Conservation (phyloP, 1,140 invertebrate genomes). For the Drosophila yakuba region DNA sequence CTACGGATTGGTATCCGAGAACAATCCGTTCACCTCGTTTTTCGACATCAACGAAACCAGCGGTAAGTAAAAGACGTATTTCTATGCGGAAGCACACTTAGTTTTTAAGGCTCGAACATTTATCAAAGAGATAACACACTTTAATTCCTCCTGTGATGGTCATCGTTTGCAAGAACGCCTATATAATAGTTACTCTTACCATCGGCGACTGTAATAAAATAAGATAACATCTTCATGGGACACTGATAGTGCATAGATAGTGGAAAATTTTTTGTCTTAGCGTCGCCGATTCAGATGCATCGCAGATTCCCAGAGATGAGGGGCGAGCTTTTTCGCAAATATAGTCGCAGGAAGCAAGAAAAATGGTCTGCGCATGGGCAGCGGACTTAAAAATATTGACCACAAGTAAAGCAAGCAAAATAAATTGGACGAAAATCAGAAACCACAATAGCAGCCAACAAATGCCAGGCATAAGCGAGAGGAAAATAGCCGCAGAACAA, state of each 20-base stretch:
- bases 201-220: conserved; percentile 37
- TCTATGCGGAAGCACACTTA: conserved; percentile 3
- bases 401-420: conserved; percentile 48
- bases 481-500: conserved; percentile 37
- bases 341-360: conserved; percentile 44
- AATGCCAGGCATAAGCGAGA: conserved; percentile 17
- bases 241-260: conserved; percentile 47
- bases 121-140: conserved; percentile 24
- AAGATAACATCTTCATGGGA: conserved; percentile 49
- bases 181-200: conserved; percentile 32
- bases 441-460: conserved; percentile 22
- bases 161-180: conserved; percentile 12
- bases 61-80: conserved; percentile 86
- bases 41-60: conserved; percentile 93
- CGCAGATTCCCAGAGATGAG: conserved; percentile 35
- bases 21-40: conserved; percentile 92
- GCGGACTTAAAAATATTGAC: conserved; percentile 47
- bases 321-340: conserved; percentile 23
- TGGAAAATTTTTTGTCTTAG: conserved; percentile 30
- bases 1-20: conserved; percentile 93
- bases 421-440: conserved; percentile 54
- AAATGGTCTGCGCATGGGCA: conserved; percentile 38
- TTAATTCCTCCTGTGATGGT: conserved; percentile 11
- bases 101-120: neutral
- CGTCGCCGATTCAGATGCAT: conserved; percentile 23